Conservation (phyloP, 2,113 vertebrate species). For the Scomber japonicus region DNA sequence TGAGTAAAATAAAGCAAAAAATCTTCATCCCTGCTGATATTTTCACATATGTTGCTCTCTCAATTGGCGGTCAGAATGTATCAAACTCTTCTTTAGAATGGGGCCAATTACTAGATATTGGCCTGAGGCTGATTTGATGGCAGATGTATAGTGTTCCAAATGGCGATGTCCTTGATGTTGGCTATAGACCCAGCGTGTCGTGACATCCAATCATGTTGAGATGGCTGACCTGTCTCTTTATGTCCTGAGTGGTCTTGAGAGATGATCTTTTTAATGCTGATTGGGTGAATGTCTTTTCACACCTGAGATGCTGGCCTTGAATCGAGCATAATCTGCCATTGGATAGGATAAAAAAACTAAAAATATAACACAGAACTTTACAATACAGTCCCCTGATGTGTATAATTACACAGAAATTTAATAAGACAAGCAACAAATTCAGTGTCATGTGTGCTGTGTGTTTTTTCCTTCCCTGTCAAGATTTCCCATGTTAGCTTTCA, state of each 20-base stretch:
- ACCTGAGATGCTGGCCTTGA: slow-evolving; percentile 60
- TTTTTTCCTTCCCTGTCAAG: slow-evolving; percentile 72
- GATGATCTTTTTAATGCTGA: slow-evolving; percentile 70
- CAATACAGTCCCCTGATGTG: slow-evolving; percentile 64
- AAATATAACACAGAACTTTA: slow-evolving; percentile 55
- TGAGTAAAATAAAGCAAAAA: slow-evolving; percentile 59
- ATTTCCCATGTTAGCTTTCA: slow-evolving; percentile 78
- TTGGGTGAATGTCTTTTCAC: slow-evolving; percentile 52
- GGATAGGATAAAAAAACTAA: slow-evolving; percentile 24
- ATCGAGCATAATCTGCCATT: slow-evolving; percentile 32
- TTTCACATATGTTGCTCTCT: slow-evolving; percentile 43
- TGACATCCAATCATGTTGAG: slow-evolving; percentile 79
- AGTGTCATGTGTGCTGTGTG: slow-evolving; percentile 69
- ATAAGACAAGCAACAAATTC: slow-evolving; percentile 74
- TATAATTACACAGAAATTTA: slow-evolving; percentile 78
- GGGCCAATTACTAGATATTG: slow-evolving; percentile 77
- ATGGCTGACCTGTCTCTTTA: slow-evolving; percentile 75
- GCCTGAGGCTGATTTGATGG: slow-evolving; percentile 73
- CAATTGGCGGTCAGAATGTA: slow-evolving; percentile 51
- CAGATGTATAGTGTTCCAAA: slow-evolving; percentile 71
- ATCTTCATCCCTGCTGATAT: slow-evolving; percentile 21
- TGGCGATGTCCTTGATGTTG: slow-evolving; percentile 74
- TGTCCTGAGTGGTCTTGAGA: slow-evolving; percentile 70
- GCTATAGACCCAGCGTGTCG: slow-evolving; percentile 73
- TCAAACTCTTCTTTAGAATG: slow-evolving; percentile 58